Evolutionary conservation across 2,113 vertebrate genomes (phyloP), one percentile per base, ranked within the genome.

Genomic region (Heterochromis multidens): DNA sequence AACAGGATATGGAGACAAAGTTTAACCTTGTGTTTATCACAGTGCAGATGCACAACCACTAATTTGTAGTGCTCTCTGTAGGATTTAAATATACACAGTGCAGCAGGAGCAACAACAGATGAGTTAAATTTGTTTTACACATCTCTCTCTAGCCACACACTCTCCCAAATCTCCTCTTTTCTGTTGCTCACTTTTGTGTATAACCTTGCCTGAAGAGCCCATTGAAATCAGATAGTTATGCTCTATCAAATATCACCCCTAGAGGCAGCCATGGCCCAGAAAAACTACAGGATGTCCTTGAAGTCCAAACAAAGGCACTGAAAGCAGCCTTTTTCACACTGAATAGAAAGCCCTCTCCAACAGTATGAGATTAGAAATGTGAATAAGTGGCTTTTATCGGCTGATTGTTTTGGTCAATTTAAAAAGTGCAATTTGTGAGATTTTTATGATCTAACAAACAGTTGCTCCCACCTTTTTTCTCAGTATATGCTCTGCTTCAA

Each of bases 121-220:
- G 40, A 16, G 74, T 21, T 40, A 9, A 27, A 65, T 60, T 81
- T 23, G 4, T 83, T 78, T 14, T 56, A 76, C 37, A 79, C 49
- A 54, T 49, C 49, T 49, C 56, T 37, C 58, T 65, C 12, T 70
- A 29, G 49, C 60, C 31, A 29, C 37, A 37, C 13, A 14, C 35
- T 21, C 61, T 67, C 13, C 5, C 46, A 87, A 61, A 80, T 70
- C 33, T 67, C 83, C n/a, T 6, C 40, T 85, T 89, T 59, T 77
- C 25, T 74, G 23, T 87, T 88, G 56, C 76, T 88, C 40, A 57
- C 70, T 83, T 90, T 27, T 67, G 49, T 85, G 35, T 79, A 52
- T 83, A 83, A 93, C 89, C 91, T 94, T 93, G 88, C 86, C 87
- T 91, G 65, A 84, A 91, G 88, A 85, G 67, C 27, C 61, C 29